These are phyloP conservation scores for Clitarchus hookeri DNA, from an alignment of 2,888 invertebrate species.

Conservation along the genomic window DNA sequence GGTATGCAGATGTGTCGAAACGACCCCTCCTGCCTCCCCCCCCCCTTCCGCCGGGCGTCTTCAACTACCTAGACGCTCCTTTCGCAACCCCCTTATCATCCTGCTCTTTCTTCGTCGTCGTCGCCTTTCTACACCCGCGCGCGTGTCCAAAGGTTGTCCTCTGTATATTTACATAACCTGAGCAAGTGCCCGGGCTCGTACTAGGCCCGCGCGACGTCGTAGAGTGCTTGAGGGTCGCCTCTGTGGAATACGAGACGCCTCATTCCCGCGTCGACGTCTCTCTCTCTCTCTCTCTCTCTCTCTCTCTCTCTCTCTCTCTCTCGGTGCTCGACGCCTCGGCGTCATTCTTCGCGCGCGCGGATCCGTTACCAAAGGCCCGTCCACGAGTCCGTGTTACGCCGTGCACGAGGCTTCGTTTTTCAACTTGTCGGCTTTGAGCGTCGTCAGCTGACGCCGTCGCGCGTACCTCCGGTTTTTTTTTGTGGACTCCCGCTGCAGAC, in stretches of 20 bases:
- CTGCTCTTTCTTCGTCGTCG: no score
- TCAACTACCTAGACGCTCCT: neutral
- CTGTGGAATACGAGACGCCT: conserved; percentile 1
- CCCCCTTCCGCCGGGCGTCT: no score
- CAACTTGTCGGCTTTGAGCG: no score
- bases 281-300: neutral
- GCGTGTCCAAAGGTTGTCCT: neutral
- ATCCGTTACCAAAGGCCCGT: no score
- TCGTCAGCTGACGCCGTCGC: no score
- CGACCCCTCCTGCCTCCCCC: neutral
- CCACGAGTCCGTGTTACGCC: no score
- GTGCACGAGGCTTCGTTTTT: no score
- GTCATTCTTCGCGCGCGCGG: no score
- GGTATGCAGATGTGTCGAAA: neutral
- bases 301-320: neutral
- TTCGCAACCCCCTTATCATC: neutral
- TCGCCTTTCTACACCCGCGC: neutral
- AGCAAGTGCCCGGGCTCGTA: neutral
- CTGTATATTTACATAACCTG: neutral
- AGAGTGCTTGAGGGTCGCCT: neutral
- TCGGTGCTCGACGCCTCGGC: neutral
- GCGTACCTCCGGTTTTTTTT: no score
- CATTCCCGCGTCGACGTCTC: neutral
- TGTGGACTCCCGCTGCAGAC: no score
- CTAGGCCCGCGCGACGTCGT: neutral